These are phyloP conservation scores for Musca vetustissima DNA, from an alignment of 1,140 invertebrate species.

Conservation along the genomic window DNA sequence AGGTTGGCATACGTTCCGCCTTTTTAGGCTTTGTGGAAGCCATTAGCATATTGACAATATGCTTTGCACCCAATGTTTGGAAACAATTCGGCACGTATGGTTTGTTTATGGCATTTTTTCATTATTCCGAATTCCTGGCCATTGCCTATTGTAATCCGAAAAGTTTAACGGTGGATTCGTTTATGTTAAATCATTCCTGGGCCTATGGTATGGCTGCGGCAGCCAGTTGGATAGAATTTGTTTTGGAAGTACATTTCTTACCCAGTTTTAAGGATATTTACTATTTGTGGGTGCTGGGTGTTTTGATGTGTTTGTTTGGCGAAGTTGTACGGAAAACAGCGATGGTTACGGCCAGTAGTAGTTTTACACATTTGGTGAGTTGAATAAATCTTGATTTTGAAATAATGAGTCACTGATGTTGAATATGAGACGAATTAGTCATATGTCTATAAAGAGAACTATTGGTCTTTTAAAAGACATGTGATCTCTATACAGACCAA, in stretches of 20 bases:
- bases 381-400: not conserved
- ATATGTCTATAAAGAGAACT: not conserved
- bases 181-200: conserved; percentile 91
- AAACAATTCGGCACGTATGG: conserved; percentile 77
- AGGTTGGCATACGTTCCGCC: conserved; percentile 72
- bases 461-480: too few relatives aligned
- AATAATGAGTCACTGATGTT: not conserved
- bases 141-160: conserved; percentile 86
- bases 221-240: conserved; percentile 88
- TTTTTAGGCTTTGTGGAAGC: conserved; percentile 73
- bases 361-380: conserved; percentile 90
- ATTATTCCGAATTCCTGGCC: conserved; percentile 91
- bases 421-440: not conserved
- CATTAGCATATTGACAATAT: conserved; percentile 65
- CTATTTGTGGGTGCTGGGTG: conserved; percentile 69
- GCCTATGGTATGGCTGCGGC: conserved; percentile 87
- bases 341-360: conserved; percentile 91
- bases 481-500: too few relatives aligned
- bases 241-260: conserved; percentile 65
- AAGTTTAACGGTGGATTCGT: conserved; percentile 80
- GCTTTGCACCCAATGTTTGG: conserved; percentile 61
- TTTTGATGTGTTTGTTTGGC: conserved; percentile 80
- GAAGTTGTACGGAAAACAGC: conserved; percentile 89
- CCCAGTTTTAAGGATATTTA: conserved; percentile 66
- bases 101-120: conserved; percentile 83